Base-by-base conservation (phyloP, 2,113 vertebrate species). In the Formicarius rufipectus region DNA sequence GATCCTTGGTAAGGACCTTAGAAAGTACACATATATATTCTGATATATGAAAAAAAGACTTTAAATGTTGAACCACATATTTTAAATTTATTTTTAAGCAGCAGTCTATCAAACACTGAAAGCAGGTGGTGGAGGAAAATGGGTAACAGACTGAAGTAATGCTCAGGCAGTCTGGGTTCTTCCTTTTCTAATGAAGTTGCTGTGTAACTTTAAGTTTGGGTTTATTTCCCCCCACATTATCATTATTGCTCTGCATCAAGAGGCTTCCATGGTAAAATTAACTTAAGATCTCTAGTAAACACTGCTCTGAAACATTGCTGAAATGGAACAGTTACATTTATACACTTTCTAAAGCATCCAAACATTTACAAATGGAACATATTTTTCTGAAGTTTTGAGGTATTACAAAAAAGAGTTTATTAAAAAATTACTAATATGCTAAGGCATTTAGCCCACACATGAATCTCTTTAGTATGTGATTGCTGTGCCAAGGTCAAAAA, bases 1-100 rank as follows among this genome's bases (percentile, higher is more conserved):
- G 85, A 96, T 79, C 94, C 28, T 95, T 94, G 87, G 45, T 82
- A 67, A 91, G 67, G 83, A 77, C 92, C 89, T 95, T 60, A 91
- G 94, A 95, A 91, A 94, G 58, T 37, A 97, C 49, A 91, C 49
- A 56, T 39, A 59, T 40, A 76, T 75, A 96, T 79, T 94, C 74
- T 80, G 79, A 88, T 90, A 93, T 17, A 90, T 39, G 89, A 87
- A 75, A 90, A 75, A 79, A 2, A 93, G 25, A 42, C 55, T 71
- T 72, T 78, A 81, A 82, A 81, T 35, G 14, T 45, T 73, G 50
- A 95, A 83, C 3, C 9, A 49, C 2, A 7, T 44, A 22, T 63
- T 91, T 81, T 39, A 63, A 7, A 30, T 85, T 49, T 85, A 45
- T 62, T 85, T 83, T 81, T 75, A 88, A 68, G 60, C 52, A 92